Conservation (phyloP, 2,113 vertebrate species). For the Anhinga rufa region DNA sequence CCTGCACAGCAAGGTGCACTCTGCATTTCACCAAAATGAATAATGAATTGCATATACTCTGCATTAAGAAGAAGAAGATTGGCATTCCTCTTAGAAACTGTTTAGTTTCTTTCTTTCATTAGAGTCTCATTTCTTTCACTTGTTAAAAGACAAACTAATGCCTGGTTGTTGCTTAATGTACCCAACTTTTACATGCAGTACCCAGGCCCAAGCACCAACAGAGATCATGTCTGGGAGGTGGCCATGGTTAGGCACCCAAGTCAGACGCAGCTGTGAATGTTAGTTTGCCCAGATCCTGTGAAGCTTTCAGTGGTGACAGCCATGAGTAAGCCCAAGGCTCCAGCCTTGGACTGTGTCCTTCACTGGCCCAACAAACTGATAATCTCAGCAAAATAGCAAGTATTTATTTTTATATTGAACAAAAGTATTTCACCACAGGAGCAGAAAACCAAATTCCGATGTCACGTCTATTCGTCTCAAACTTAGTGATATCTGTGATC, state of each 20-base stretch:
- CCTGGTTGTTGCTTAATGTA: no score
- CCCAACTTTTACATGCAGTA: fast-evolving
- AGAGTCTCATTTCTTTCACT: not conserved
- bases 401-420: not conserved
- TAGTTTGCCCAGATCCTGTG: not conserved
- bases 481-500: not conserved
- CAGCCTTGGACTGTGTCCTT: not conserved
- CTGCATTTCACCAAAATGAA: not conserved
- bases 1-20: constrained; percentile 11
- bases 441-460: not conserved
- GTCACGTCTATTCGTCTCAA: not conserved
- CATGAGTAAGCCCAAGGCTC: not conserved
- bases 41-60: not conserved
- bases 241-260: fast-evolving
- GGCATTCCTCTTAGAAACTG: not conserved
- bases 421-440: not conserved
- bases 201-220: fast-evolving
- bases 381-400: not conserved
- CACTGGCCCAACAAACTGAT: not conserved
- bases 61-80: not conserved
- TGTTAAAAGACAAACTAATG: not conserved
- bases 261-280: not conserved
- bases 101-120: not conserved
- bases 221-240: not conserved
- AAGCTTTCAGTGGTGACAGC: not conserved